These are phyloP conservation scores for Vandiemenella viatica DNA, from an alignment of 2,888 invertebrate species.

Conservation along the genomic window DNA sequence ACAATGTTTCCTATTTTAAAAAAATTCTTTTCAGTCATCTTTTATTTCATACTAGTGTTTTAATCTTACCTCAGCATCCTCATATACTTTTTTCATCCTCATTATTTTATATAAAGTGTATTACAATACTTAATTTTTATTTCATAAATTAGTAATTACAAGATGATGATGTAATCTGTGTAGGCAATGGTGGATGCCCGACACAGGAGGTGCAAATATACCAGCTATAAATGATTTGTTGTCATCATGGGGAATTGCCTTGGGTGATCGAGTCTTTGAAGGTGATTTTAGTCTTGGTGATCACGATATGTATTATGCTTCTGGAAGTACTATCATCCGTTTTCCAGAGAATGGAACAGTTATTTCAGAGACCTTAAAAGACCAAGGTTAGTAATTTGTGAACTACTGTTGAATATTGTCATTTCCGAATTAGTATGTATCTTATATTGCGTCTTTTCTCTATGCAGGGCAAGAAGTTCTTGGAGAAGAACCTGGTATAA, in stretches of 20 bases:
- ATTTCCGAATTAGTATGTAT: too few relatives aligned
- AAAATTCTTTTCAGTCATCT: too few relatives aligned
- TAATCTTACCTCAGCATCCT: too few relatives aligned
- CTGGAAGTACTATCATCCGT: slow-evolving; percentile 72
- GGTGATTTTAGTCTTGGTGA: slow-evolving; percentile 79
- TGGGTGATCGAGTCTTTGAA: slow-evolving; percentile 72
- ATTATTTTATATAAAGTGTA: too few relatives aligned
- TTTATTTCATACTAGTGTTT: too few relatives aligned
- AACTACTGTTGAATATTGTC: too few relatives aligned
- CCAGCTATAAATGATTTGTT: slow-evolving; percentile 87
- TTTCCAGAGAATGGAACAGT: slow-evolving; percentile 68
- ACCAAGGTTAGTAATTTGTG: slow-evolving; percentile 53
- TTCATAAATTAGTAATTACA: too few relatives aligned
- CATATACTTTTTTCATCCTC: too few relatives aligned
- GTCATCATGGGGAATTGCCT: slow-evolving; percentile 66
- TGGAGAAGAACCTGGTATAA: slow-evolving; percentile 30
- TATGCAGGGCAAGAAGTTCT: slow-evolving; percentile 29
- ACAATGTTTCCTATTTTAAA: too few relatives aligned
- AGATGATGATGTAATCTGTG: too few relatives aligned
- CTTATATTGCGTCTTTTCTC: too few relatives aligned
- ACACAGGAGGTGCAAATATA: slow-evolving; percentile 76
- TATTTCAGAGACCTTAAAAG: slow-evolving; percentile 56
- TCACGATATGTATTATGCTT: slow-evolving; percentile 79
- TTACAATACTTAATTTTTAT: neutral
- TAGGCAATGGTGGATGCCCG: slow-evolving; percentile 70